These are phyloP conservation scores for Lycodopsis pacificus DNA, from an alignment of 2,797 vertebrate genomes.

Conservation along the genomic window DNA sequence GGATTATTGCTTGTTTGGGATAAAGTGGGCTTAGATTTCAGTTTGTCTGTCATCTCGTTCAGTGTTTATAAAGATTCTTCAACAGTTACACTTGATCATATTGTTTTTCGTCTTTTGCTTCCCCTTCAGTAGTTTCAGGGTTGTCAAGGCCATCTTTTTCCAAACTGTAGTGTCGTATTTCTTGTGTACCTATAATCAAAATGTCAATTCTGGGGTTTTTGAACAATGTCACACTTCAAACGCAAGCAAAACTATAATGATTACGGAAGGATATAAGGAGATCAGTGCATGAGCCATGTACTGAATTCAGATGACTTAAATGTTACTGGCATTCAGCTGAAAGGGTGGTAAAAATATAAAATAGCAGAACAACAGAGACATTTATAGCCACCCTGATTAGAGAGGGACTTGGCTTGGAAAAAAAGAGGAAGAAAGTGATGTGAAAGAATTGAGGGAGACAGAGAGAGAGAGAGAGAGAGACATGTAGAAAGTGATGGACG, in stretches of 20 bases:
- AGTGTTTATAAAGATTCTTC: background rate
- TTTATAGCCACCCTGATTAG: background rate
- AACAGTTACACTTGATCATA: background rate
- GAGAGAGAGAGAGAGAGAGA: background rate
- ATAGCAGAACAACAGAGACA: background rate
- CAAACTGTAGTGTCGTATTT: background rate
- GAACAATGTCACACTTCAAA: slow-evolving; percentile 1
- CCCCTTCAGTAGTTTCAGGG: background rate
- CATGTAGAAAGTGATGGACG: background rate
- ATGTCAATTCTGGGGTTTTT: background rate
- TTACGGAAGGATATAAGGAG: background rate
- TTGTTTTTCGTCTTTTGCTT: background rate
- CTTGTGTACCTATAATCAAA: background rate
- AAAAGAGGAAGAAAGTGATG: slow-evolving; percentile 4
- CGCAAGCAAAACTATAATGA: background rate
- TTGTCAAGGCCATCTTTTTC: background rate
- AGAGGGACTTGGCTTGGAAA: background rate
- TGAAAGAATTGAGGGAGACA: background rate
- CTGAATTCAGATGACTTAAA: background rate
- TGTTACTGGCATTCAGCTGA: slow-evolving; percentile 7
- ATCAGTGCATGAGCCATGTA: background rate
- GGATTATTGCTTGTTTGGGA: slow-evolving; percentile 56
- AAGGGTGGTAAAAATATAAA: background rate
- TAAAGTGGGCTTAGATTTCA: slow-evolving; percentile 36
- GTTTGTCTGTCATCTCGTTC: slow-evolving; percentile 15